These are phyloP conservation scores for Laticauda colubrina DNA, from an alignment of 2,113 vertebrate species.

Conservation along the genomic window DNA sequence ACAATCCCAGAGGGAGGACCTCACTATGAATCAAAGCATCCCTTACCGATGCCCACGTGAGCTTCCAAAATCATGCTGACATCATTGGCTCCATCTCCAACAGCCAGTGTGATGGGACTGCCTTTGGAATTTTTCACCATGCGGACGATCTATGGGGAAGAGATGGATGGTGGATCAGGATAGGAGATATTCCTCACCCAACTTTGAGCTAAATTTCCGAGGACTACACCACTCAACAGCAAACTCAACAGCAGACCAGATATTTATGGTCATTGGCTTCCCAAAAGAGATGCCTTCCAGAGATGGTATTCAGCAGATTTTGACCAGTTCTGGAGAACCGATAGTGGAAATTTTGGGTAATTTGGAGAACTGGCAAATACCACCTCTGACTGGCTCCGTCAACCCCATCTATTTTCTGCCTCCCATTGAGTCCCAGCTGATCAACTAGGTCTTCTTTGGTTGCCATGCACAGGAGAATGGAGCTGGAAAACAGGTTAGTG, in stretches of 20 bases:
- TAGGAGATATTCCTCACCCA: neutral
- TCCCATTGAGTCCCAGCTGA: too few relatives aligned
- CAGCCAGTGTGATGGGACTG: slow-evolving; percentile 88
- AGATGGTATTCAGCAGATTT: too few relatives aligned
- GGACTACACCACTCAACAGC: neutral
- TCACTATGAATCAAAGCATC: neutral
- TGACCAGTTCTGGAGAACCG: too few relatives aligned
- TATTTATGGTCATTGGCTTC: neutral
- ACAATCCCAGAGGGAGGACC: neutral
- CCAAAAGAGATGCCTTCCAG: neutral
- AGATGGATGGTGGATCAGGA: slow-evolving; percentile 15
- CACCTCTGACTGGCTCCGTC: too few relatives aligned
- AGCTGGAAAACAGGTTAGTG: too few relatives aligned
- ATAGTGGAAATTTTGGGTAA: too few relatives aligned
- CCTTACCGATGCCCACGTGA: slow-evolving; percentile 95
- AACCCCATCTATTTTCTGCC: too few relatives aligned
- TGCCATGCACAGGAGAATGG: too few relatives aligned
- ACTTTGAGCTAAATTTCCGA: rapidly evolving
- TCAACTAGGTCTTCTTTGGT: too few relatives aligned
- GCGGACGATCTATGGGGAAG: slow-evolving; percentile 83
- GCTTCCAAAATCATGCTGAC: slow-evolving; percentile 99
- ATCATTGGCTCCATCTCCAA: slow-evolving; percentile 97
- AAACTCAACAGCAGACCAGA: neutral
- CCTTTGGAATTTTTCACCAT: slow-evolving; percentile 97
- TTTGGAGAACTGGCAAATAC: too few relatives aligned